Base-by-base conservation (phyloP, 2,113 vertebrate genomes). In the Larimichthys polyactis region DNA sequence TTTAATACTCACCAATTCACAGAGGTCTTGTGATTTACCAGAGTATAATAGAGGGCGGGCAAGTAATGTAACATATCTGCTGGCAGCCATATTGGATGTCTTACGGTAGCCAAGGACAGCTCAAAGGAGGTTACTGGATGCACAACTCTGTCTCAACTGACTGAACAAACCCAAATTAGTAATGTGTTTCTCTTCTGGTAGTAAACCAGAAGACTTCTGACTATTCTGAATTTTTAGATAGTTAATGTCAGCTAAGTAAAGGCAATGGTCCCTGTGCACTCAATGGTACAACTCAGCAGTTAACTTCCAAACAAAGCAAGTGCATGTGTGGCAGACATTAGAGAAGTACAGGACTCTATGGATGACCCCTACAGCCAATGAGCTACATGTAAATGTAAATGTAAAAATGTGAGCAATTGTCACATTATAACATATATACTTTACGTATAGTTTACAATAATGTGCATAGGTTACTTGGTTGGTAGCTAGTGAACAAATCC, bases 21-120 rank as follows among this genome's bases (percentile, higher is more conserved):
- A 74, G 51, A 43, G 22, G 19, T 52, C 6, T 2, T 60, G 57
- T 27, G 36, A 72, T 64, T 59, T 32, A 43, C 17, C 52, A 12
- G 40, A 76, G 46, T 2, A 85, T n/a, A 81, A 82, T 49, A 49
- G 58, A 68, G 55, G 63, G 55, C 4, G 55, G 64, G 49, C 16
- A 63, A 12, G 17, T 63, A 44, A 60, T 43, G 46, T 43, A 83
- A 80, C 4, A 2, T 9, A 32, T 40, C 29, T 48, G 9, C 36
- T 16, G 44, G 58, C 27, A 5, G 75, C 63, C 71, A 73, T 85
- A 2, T 65, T 76, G 40, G 5, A 32, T 40, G 9, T 60, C 4
- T 48, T n/a, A n/a, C 11, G 36, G 57, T 32, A 0, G 46, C 19
- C 27, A 48, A 57, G n/a, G 55, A 29, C 70, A 58, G 15, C 4